These are phyloP conservation scores for Aelia acuminata DNA, from an alignment of 2,888 invertebrate genomes.

Conservation along the genomic window DNA sequence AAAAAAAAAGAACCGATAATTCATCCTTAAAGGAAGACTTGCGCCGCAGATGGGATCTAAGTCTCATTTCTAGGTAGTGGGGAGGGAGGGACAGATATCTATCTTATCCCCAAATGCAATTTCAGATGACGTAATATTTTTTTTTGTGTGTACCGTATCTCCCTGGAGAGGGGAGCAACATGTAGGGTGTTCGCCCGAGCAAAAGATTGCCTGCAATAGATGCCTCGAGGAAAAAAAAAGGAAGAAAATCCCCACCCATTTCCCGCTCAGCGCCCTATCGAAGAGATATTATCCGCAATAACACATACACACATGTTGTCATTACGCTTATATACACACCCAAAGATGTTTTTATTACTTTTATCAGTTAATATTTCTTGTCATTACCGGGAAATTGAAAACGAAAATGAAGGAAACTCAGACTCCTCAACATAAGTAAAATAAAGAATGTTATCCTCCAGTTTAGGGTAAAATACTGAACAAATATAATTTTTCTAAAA, in stretches of 20 bases:
- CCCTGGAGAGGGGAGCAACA: constrained; percentile 47
- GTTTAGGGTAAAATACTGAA: too few relatives aligned
- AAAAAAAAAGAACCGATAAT: constrained; percentile 17
- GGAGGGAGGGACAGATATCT: constrained; percentile 42
- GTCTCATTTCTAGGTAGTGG: constrained; percentile 37
- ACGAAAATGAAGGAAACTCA: neutral
- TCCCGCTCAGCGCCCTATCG: neutral
- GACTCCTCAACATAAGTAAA: too few relatives aligned
- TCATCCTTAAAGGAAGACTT: neutral
- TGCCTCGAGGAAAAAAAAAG: too few relatives aligned
- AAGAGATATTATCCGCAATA: neutral
- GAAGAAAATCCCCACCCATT: constrained; percentile 50
- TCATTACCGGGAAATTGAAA: neutral
- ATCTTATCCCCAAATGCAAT: constrained; percentile 54
- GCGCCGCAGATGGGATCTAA: constrained; percentile 55
- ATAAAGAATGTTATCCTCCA: too few relatives aligned
- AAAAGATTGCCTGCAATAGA: constrained; percentile 54
- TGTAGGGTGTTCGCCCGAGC: constrained; percentile 51
- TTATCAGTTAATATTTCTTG: constrained; percentile 14
- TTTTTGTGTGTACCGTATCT: neutral
- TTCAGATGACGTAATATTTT: constrained; percentile 60
- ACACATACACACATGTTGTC: constrained; percentile 22
- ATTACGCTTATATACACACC: neutral
- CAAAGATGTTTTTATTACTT: constrained; percentile 8
- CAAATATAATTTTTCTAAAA: too few relatives aligned